Percentiles rank a stretch among this genome's conserved stretches.
Conservation (phyloP, 1,140 invertebrate species). For the Drosophila azteca region DNA sequence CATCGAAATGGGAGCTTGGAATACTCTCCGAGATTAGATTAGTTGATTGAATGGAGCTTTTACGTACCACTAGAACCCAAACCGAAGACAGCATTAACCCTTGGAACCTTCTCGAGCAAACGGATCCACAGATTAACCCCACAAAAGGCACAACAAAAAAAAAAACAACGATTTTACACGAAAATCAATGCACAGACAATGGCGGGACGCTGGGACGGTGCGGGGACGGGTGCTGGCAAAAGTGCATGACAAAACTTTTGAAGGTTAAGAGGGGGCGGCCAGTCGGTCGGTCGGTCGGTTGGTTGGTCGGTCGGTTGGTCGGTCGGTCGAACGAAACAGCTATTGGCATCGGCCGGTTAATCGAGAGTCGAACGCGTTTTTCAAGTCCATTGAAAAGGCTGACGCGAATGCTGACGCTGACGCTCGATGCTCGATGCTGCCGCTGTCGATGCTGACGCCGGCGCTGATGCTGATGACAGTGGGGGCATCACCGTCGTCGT, state of each 20-base stretch:
- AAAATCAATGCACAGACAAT: conserved; percentile 34
- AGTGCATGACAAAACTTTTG: conserved; percentile 55
- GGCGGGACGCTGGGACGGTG: neutral
- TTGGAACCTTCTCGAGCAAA: neutral
- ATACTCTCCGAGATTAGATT: conserved; percentile 32
- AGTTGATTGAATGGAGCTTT: conserved; percentile 14
- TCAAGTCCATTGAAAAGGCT: conserved; percentile 69
- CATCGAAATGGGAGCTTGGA: conserved; percentile 22
- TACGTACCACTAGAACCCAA: conserved; percentile 1
- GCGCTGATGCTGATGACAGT: conserved; percentile 14
- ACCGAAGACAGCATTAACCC: conserved; percentile 10
- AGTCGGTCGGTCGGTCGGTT: too few species aligned
- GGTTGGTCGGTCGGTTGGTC: too few species aligned
- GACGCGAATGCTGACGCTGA: conserved; percentile 13
- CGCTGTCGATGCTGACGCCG: conserved; percentile 7
- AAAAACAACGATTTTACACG: conserved; percentile 26
- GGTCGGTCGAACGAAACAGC: too few species aligned
- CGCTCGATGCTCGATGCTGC: neutral
- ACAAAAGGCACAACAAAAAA: conserved; percentile 21
- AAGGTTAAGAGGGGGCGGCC: conserved; percentile 64
- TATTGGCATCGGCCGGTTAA: conserved; percentile 36
- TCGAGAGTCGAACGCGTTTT: conserved; percentile 70
- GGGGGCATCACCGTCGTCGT: neutral
- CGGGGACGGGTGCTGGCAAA: neutral
- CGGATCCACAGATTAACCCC: too few species aligned